phyloP scores from a whole-genome alignment of 2,797 vertebrate species.

The Pogonophryne albipinna region DNA sequence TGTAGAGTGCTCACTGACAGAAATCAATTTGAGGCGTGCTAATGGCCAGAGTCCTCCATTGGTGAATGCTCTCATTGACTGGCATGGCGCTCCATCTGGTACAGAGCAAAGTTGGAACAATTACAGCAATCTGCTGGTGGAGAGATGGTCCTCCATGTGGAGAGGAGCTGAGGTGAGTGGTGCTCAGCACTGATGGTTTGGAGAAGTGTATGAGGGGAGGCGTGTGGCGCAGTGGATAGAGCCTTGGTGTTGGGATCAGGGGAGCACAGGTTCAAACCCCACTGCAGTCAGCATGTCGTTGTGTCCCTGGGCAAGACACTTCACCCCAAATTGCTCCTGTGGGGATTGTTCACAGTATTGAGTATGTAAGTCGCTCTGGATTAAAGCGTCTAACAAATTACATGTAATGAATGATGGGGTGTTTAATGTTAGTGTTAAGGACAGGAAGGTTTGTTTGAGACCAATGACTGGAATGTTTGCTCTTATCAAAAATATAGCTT shows the following conservation, averaged over 20 bases:
- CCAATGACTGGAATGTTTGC: constrained; percentile 31
- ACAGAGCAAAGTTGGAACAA: constrained; percentile 73
- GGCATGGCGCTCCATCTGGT: constrained; percentile 54
- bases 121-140: constrained; percentile 73
- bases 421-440: constrained; percentile 1
- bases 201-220: constrained; percentile 9
- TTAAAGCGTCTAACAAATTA: no score
- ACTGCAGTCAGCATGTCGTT: no score
- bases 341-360: no score
- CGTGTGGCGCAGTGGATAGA: no score
- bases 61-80: constrained; percentile 71
- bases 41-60: constrained; percentile 68
- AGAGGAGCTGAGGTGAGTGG: constrained; percentile 63
- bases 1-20: constrained; percentile 59
- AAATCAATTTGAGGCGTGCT: constrained; percentile 70
- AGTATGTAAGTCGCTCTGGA: no score
- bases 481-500: constrained; percentile 21
- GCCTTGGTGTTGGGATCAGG: no score
- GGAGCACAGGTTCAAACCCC: no score
- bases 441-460: constrained; percentile 24
- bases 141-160: constrained; percentile 71
- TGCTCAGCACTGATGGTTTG: constrained; percentile 51
- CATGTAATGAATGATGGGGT: constrained; percentile 28
- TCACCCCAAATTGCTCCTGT: no score
- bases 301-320: no score